phyloP scores from a whole-genome alignment of 2,797 vertebrate genomes.

The Peromyscus nudipes region DNA sequence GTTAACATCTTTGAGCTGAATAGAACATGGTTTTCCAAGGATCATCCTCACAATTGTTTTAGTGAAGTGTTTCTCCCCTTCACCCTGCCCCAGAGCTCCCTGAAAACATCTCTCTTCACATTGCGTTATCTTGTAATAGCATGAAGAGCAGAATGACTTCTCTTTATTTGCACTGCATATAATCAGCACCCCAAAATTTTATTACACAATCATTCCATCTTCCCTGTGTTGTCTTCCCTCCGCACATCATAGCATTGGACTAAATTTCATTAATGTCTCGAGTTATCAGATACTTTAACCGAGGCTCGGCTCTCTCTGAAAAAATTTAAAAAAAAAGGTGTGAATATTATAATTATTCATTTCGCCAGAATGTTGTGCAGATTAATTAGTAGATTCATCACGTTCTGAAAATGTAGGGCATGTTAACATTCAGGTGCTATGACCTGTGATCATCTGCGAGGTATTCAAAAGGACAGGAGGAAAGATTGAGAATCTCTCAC shows the following conservation, averaged over 20 bases:
- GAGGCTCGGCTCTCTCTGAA: not conserved
- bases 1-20: not conserved
- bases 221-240: not conserved
- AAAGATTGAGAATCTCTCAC: conserved; percentile 18
- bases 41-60: not conserved
- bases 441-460: conserved; percentile 24
- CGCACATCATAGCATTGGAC: not conserved
- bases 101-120: not conserved
- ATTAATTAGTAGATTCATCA: conserved; percentile 60
- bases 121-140: not conserved
- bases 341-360: conserved; percentile 69
- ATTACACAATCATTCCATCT: not conserved
- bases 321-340: not conserved
- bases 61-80: not conserved
- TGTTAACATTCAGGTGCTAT: conserved; percentile 5
- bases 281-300: conserved; percentile 1
- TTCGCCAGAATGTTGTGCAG: conserved; percentile 33
- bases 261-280: not conserved
- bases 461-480: conserved; percentile 56
- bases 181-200: not conserved
- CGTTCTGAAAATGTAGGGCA: conserved; percentile 45
- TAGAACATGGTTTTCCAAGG: not conserved
- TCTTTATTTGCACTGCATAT: not conserved
- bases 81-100: not conserved
- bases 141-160: not conserved